Conservation (phyloP, 2,888 invertebrate genomes). For the Koerneria pararmatus region DNA sequence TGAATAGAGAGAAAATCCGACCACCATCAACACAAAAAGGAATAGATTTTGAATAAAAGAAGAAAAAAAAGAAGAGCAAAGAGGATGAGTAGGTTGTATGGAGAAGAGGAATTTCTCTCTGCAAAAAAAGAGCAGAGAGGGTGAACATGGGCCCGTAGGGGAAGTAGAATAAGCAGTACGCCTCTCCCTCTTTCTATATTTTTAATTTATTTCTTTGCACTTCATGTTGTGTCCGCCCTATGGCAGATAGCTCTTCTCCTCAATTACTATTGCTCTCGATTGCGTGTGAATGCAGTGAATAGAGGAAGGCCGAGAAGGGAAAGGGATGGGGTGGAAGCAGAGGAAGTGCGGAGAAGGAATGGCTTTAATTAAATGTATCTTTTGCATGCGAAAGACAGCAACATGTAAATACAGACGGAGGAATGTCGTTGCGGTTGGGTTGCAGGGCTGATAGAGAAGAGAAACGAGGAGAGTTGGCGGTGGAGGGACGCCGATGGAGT, state of each 20-base stretch:
- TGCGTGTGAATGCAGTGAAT: no score
- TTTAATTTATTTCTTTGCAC: neutral
- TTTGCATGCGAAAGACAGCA: no score
- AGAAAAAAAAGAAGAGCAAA: neutral
- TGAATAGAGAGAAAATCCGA: neutral
- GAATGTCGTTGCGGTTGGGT: no score
- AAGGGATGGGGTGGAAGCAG: no score
- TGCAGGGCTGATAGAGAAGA: slow-evolving; percentile 21
- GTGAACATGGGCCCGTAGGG: neutral
- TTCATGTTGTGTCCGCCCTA: no score
- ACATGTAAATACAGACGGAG: no score
- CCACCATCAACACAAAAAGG: neutral
- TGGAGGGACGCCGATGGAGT: slow-evolving; percentile 18
- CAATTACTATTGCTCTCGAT: no score
- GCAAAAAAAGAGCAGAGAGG: neutral
- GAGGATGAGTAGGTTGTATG: neutral
- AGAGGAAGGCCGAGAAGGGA: no score
- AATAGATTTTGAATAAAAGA: neutral
- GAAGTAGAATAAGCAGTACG: neutral
- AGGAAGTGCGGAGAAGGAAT: no score
- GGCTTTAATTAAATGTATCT: no score
- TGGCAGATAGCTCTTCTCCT: no score
- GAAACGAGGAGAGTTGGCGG: slow-evolving; percentile 21
- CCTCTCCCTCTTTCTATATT: neutral
- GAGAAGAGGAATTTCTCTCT: neutral